These are phyloP conservation scores for Calliopsis andreniformis DNA, from an alignment of 1,140 invertebrate genomes.

Conservation along the genomic window DNA sequence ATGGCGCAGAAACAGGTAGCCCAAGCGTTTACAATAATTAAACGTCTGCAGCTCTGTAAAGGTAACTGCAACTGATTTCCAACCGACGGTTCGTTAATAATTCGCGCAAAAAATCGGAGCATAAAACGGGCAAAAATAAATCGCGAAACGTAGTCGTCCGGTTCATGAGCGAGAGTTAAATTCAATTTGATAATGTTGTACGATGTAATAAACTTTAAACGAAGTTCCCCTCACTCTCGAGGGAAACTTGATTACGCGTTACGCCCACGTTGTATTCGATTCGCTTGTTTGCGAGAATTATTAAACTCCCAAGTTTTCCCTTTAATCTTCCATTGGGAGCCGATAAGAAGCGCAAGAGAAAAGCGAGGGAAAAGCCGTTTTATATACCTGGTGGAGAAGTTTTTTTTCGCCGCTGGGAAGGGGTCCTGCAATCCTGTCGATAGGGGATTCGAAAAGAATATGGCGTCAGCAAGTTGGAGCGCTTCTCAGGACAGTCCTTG, in stretches of 20 bases:
- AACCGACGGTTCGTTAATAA: not conserved
- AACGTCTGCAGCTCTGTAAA: too few species aligned
- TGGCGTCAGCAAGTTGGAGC: constrained; percentile 53
- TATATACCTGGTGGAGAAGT: not conserved
- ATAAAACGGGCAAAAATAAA: not conserved
- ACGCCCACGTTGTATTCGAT: not conserved
- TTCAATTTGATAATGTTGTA: constrained; percentile 7
- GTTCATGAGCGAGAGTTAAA: not conserved
- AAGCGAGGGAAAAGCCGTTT: not conserved
- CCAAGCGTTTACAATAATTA: too few species aligned
- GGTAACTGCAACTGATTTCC: not conserved
- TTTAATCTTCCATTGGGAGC: not conserved
- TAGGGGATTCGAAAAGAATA: constrained; percentile 19
- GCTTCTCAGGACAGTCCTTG: constrained; percentile 48
- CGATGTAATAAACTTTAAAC: constrained; percentile 19
- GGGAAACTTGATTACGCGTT: constrained; percentile 1
- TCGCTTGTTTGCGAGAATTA: not conserved
- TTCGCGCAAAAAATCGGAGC: not conserved
- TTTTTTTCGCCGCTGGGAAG: constrained; percentile 2
- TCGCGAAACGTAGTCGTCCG: not conserved
- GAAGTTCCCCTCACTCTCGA: too few species aligned
- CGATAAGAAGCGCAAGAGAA: too few species aligned
- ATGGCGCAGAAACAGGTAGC: too few species aligned
- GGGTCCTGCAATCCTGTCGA: constrained; percentile 12
- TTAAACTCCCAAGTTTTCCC: constrained; percentile 1